These are phyloP conservation scores for Ichneumoninae sp. DNA, from an alignment of 2,888 invertebrate species.

Conservation along the genomic window DNA sequence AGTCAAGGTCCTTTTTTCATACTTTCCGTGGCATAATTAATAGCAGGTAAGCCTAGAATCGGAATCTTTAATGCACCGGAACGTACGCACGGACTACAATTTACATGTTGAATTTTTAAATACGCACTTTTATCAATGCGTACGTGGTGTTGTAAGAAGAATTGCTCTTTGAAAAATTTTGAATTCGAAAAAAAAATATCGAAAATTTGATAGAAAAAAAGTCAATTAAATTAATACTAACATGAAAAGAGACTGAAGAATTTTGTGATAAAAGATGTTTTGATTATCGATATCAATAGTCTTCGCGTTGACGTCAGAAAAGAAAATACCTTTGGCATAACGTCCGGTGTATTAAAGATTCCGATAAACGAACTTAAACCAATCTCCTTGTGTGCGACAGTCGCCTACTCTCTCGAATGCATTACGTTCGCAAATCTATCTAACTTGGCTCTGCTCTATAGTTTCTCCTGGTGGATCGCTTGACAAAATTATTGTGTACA, in stretches of 20 bases:
- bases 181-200: neutral
- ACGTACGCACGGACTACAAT: neutral
- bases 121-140: neutral
- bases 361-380: slow-evolving; percentile 66
- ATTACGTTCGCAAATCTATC: slow-evolving; percentile 60
- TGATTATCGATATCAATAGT: neutral
- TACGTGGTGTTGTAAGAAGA: slow-evolving; percentile 1
- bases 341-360: slow-evolving; percentile 73
- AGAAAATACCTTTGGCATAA: slow-evolving; percentile 5
- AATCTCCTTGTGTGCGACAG: slow-evolving; percentile 69
- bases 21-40: slow-evolving; percentile 72
- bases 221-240: slow-evolving; percentile 55
- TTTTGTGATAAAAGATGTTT: slow-evolving; percentile 9
- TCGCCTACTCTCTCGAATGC: slow-evolving; percentile 68
- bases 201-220: neutral
- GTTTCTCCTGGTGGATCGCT: slow-evolving; percentile 64
- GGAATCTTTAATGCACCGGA: slow-evolving; percentile 74
- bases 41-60: slow-evolving; percentile 40
- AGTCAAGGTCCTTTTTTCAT: slow-evolving; percentile 74
- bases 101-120: slow-evolving; percentile 18
- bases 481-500: slow-evolving; percentile 69
- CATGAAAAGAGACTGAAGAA: slow-evolving; percentile 35
- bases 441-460: slow-evolving; percentile 60
- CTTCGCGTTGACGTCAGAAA: slow-evolving; percentile 10
- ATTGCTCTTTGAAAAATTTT: neutral